Evolutionary conservation across 2,113 vertebrate genomes (phyloP).

Genomic region (Piprites chloris): DNA sequence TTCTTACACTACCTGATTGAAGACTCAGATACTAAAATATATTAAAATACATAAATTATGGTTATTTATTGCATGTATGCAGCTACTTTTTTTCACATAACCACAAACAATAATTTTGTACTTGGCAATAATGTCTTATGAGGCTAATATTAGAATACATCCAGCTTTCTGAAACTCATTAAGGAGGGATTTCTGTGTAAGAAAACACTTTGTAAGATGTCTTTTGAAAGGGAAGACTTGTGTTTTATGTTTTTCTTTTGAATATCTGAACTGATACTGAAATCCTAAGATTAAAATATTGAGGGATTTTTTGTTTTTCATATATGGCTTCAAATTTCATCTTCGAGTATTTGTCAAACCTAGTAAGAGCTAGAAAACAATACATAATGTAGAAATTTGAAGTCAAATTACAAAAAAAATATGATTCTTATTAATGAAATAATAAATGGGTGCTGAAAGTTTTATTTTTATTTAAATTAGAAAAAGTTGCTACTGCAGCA

Average conservation of each 20-base stretch:
- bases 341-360: not conserved
- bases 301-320: not conserved
- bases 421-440: not conserved
- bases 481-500: not conserved
- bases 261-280: not conserved
- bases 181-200: not conserved
- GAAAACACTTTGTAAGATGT: not conserved
- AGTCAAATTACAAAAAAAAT: not conserved
- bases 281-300: not conserved
- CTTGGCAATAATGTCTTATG: not conserved
- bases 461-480: not conserved
- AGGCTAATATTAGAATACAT: not conserved
- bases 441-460: not conserved
- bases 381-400: not conserved
- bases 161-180: not conserved
- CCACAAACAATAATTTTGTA: not conserved
- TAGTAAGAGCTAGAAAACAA: not conserved
- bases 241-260: not conserved
- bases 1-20: not conserved
- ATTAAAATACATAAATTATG: not conserved
- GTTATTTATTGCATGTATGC: not conserved
- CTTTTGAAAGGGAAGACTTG: not conserved
- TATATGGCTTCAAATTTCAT: not conserved
- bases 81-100: not conserved
- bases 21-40: not conserved